A percentile compares a stretch with the other conserved stretches of the same genome.
These are phyloP conservation scores for Donacobius atricapilla DNA, from an alignment of 2,113 vertebrate genomes.

Conservation along the genomic window DNA sequence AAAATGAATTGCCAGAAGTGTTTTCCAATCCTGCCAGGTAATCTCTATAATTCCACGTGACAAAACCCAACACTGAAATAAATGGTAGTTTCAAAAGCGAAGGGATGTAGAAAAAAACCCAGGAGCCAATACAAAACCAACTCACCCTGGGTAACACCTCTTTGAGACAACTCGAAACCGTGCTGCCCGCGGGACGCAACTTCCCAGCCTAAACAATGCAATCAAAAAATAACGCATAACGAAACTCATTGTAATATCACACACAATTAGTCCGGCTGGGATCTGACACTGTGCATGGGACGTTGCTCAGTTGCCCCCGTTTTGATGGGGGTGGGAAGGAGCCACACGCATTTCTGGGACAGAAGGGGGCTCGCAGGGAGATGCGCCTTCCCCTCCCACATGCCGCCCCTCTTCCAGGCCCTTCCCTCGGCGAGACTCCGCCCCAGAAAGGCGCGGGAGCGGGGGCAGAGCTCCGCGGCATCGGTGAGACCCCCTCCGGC, in stretches of 20 bases:
- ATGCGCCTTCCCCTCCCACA: fast-evolving
- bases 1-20: background rate
- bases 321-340: background rate
- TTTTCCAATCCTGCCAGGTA: background rate
- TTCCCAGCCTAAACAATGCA: conserved; percentile 77
- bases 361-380: fast-evolving
- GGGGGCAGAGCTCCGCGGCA: fast-evolving
- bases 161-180: conserved; percentile 67
- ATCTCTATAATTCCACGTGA: background rate
- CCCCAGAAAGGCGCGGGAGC: fast-evolving
- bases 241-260: background rate
- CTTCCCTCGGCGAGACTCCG: background rate
- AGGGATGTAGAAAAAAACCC: background rate
- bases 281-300: background rate
- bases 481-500: fast-evolving
- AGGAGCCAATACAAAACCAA: background rate
- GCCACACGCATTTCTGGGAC: fast-evolving
- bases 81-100: background rate
- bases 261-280: background rate
- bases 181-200: conserved; percentile 54
- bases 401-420: background rate
- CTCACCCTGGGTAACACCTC: conserved; percentile 76
- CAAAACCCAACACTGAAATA: background rate
- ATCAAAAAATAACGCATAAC: background rate
- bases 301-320: background rate